Conservation (phyloP, 2,113 vertebrate genomes). For the Lagopus muta region DNA sequence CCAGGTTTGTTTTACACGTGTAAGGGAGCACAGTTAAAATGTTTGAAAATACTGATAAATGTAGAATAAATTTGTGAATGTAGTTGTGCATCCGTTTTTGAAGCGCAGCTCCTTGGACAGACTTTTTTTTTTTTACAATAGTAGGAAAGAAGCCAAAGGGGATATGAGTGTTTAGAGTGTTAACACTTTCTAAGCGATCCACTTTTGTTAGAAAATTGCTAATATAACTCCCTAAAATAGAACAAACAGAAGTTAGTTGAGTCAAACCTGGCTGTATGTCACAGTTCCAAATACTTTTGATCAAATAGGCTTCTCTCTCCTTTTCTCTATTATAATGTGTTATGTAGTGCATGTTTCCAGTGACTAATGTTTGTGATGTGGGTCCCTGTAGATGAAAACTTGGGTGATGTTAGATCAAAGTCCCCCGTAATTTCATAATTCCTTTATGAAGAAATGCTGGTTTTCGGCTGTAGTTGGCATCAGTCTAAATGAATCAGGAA, state of each 20-base stretch:
- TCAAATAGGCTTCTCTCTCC: conserved; percentile 45
- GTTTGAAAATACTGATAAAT: conserved; percentile 28
- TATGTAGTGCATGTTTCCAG: neutral
- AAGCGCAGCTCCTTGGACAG: neutral
- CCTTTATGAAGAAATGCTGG: conserved; percentile 60
- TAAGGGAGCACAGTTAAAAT: neutral
- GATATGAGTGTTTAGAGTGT: neutral
- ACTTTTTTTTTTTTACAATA: neutral
- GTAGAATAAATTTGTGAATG: neutral
- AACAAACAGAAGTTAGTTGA: conserved; percentile 10
- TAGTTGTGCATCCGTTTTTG: neutral
- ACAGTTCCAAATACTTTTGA: conserved; percentile 38
- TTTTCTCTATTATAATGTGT: neutral
- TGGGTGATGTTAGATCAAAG: conserved; percentile 69
- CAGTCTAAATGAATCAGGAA: conserved; percentile 69
- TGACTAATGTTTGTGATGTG: conserved; percentile 18
- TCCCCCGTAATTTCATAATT: conserved; percentile 54
- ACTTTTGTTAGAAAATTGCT: neutral
- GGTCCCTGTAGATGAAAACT: conserved; percentile 42
- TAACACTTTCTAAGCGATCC: neutral
- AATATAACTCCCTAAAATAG: neutral
- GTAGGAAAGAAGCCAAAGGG: neutral
- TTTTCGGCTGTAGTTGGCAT: conserved; percentile 50
- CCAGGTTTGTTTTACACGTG: neutral
- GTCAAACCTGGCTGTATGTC: conserved; percentile 39